Base-by-base conservation (phyloP, 2,113 vertebrate species). In the Python bivittatus region DNA sequence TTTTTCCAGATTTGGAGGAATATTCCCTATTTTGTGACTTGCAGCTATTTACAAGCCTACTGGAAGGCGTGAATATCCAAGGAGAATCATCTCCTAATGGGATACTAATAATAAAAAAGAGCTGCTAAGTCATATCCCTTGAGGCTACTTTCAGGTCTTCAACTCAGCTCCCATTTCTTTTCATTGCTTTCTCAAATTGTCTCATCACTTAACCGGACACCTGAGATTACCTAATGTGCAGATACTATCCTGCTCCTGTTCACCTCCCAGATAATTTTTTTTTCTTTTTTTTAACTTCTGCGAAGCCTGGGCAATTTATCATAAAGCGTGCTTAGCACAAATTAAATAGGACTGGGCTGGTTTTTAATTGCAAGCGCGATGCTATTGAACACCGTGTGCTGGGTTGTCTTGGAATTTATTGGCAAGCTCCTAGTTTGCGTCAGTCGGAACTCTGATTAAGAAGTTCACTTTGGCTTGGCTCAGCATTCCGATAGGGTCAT, bases 361-460 rank as follows among this genome's bases (percentile, higher is more conserved):
- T 1, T 95, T 96, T 97, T 96, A 97, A 97, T 97, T 97, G 91
- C 90, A 91, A 97, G 92, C 95, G 54, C 94, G 86, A 93, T 95
- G 53, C 88, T 94, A 92, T 91, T 95, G 93, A 96, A 93, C 91
- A 94, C 92, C 95, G 95, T 93, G 90, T 54, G 92, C 83, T 93
- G 94, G 91, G 94, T 96, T 93, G 92, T 88, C 95, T 97, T 93
- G 93, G 95, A 96, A 96, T 96, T 94, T 97, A 97, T 96, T 97
- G 97, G 96, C 95, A 96, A 96, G 94, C 88, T 84, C 84, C 89
- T 94, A 96, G 96, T 96, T 97, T 97, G 95, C 96, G 94, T 91
- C 91, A 96, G 92, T 93, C 96, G 97, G 96, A 97, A 97, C 95
- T 96, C 94, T 96, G 95, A 95, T 95, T 96, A 96, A 95, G 96